Evolutionary conservation across 2,113 vertebrate species (phyloP).

Genomic region (Pantherophis guttatus): DNA sequence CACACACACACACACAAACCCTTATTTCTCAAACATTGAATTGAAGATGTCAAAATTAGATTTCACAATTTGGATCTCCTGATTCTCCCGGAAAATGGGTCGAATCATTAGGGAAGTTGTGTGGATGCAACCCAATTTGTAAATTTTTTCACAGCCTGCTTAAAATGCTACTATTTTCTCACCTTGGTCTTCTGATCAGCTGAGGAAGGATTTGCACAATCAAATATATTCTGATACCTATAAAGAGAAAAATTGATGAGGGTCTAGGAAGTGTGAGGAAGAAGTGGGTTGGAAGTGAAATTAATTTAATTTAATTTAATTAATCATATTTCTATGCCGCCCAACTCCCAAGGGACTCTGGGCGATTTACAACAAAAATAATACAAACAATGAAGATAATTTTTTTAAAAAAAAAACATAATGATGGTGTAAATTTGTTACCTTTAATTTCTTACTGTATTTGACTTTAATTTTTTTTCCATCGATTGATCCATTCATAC

Average conservation of each 20-base stretch:
- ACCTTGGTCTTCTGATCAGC: constrained; percentile 67
- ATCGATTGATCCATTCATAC: too few relatives aligned
- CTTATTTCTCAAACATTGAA: not conserved
- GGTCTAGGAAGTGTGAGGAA: not conserved
- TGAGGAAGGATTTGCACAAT: constrained; percentile 51
- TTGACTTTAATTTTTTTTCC: too few relatives aligned
- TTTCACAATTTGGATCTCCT: not conserved
- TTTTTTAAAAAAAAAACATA: too few relatives aligned
- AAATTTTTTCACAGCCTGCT: not conserved
- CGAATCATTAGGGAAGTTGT: not conserved
- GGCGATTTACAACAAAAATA: too few relatives aligned
- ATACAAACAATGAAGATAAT: too few relatives aligned
- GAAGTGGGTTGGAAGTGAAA: not conserved
- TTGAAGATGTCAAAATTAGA: not conserved
- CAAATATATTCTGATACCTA: constrained; percentile 78
- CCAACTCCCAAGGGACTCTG: too few relatives aligned
- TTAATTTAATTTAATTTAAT: not conserved
- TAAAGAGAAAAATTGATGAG: constrained; percentile 20
- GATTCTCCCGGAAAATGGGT: not conserved
- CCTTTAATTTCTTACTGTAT: too few relatives aligned
- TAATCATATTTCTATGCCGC: too few relatives aligned
- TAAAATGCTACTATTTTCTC: constrained; percentile 4
- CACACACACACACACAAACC: too few relatives aligned
- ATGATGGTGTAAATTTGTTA: too few relatives aligned
- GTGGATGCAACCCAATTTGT: not conserved